These are phyloP conservation scores for Ochotona curzoniae DNA, from an alignment of 2,113 vertebrate genomes.

Conservation along the genomic window DNA sequence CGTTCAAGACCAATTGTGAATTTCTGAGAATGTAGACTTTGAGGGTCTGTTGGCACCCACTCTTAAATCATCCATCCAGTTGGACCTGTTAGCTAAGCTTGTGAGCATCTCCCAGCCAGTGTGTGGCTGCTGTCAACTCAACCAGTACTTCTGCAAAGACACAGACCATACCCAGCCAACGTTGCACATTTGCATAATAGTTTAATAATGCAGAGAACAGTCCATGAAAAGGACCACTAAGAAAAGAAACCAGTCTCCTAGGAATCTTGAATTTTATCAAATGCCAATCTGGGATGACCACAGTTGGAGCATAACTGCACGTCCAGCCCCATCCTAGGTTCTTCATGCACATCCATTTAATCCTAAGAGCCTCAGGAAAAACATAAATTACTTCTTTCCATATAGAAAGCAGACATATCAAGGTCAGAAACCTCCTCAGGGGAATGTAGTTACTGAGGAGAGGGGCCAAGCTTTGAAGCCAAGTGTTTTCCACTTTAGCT, in stretches of 20 bases:
- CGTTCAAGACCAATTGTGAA: neutral
- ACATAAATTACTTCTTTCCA: neutral
- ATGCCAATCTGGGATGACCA: no score
- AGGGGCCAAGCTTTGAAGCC: neutral
- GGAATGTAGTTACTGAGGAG: neutral
- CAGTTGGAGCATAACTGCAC: neutral
- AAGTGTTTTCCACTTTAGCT: neutral
- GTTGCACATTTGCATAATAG: neutral
- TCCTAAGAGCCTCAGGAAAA: neutral
- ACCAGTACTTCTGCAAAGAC: neutral
- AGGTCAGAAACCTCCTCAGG: neutral
- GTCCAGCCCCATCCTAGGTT: neutral
- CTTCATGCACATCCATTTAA: conserved; percentile 1
- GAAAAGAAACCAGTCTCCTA: neutral
- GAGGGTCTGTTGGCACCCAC: neutral
- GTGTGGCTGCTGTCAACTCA: neutral
- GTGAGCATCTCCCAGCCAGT: neutral
- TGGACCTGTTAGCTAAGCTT: neutral
- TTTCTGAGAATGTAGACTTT: neutral
- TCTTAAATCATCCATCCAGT: neutral
- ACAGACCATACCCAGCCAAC: neutral
- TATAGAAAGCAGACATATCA: neutral
- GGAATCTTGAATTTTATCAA: neutral
- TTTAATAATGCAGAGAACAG: neutral
- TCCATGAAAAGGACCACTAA: neutral